These are phyloP conservation scores for Gymnoscelis rufifasciata DNA, from an alignment of 2,888 invertebrate species.

Conservation along the genomic window DNA sequence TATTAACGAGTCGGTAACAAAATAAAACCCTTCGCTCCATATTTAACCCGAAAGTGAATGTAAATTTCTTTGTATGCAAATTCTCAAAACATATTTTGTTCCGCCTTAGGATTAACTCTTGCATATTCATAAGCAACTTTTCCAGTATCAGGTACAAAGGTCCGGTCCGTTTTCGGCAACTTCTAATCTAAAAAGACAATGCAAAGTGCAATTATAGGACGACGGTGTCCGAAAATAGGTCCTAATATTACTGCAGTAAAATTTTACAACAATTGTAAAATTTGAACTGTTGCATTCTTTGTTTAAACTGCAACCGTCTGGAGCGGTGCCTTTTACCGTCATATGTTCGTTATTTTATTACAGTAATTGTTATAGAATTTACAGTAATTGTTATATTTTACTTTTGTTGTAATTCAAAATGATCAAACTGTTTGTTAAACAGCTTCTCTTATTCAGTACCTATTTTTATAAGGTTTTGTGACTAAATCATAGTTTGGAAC, in stretches of 20 bases:
- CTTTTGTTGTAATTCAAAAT: not conserved
- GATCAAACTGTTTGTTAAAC: too few relatives aligned
- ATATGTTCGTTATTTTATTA: slow-evolving; percentile 8
- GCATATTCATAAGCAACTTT: slow-evolving; percentile 41
- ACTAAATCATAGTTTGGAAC: too few relatives aligned
- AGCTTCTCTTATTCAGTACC: too few relatives aligned
- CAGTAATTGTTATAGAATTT: too few relatives aligned
- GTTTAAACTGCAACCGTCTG: slow-evolving; percentile 37
- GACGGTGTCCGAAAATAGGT: slow-evolving; percentile 16
- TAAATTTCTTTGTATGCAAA: slow-evolving; percentile 18
- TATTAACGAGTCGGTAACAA: not conserved
- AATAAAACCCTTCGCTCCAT: not conserved
- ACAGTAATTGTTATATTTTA: slow-evolving; percentile 6
- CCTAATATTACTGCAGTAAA: slow-evolving; percentile 14
- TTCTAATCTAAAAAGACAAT: slow-evolving; percentile 51
- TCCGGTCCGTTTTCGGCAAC: slow-evolving; percentile 47
- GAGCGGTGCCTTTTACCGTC: slow-evolving; percentile 42
- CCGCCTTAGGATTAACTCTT: slow-evolving; percentile 32
- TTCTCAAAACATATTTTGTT: slow-evolving; percentile 10
- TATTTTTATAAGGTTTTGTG: too few relatives aligned
- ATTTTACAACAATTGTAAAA: slow-evolving; percentile 46
- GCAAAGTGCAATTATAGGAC: slow-evolving; percentile 35
- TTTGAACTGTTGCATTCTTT: slow-evolving; percentile 35
- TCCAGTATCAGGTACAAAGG: slow-evolving; percentile 43
- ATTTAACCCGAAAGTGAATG: slow-evolving; percentile 13